Evolutionary conservation across 2,888 invertebrate species (phyloP), one percentile per base, ranked within the genome.

Genomic region (Hartigia nigra): DNA sequence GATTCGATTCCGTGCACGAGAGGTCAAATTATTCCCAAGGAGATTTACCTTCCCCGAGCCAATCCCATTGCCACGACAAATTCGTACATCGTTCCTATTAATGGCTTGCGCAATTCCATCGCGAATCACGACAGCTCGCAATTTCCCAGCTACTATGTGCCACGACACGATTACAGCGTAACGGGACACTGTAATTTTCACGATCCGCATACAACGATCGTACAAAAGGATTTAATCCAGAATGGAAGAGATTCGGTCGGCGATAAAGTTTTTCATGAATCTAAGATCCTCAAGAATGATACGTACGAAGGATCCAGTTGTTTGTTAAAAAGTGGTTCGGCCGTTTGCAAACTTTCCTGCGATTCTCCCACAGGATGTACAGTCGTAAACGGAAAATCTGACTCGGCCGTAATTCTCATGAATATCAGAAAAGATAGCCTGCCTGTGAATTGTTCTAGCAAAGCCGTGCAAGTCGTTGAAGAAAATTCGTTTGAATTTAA

Each of bases 311-410:
- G 55, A 55, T 55, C 55, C 23, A 9, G 55, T 55, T 55, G 55
- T 55, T 55, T 55, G 5, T 23, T 23, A 5, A 23, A 55, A 55
- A 55, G 55, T 55, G 55, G 9, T 55, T 55, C 23, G 12, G 12
- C 70, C 5, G 78, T 70, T 69, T 80, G 80, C 5, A 80, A 80
- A 3, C 12, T 74, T 31, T n/a, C n/a, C 5, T 55, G 12, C 14
- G 76, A 76, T 35, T 75, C 31, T 31, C 39, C 39, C 12, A 9
- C n/a, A 1, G 76, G 69, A 37, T 37, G 31, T 36, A n/a, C 70
- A 69, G 12, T 23, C 55, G 55, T 55, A 55, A 55, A 55, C 55
- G 23, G 55, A 2, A 23, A 55, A 55, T 55, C 55, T 55, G 55
- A 55, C 55, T 55, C 55, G 9, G 55, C 14, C 4, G 55, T 55